Evolutionary conservation across 2,797 vertebrate genomes (phyloP), one percentile per base, ranked within the genome.

Genomic region (Lacerta viridis): DNA sequence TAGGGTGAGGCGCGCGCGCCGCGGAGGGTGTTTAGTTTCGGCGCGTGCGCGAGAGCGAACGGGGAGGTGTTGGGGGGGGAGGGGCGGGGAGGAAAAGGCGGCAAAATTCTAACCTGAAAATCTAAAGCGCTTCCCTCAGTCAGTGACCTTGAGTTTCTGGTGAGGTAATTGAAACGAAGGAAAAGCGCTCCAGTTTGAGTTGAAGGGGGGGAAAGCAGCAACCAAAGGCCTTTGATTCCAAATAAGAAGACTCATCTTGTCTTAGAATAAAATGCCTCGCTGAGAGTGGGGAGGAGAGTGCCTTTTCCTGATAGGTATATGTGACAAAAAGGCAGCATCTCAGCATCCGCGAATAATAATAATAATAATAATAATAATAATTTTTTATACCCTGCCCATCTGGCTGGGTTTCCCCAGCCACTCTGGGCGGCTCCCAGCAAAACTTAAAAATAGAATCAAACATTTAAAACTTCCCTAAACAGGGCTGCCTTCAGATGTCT

Each of bases 141-240:
- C 2, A 23, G 13, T 25, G n/a, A 8, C 55, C 55, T 61, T 36
- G 2, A 2, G 20, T n/a, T 33, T n/a, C 27, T 8, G 2, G 1
- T 55, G 69, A 85, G 23, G 55, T n/a, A 15, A 6, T 8, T 27
- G 18, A 55, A 55, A 55, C 3, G 11, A 13, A 55, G 13, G 29
- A 64, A 36, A 17, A 55, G 71, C 5, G n/a, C 68, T 39, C 3
- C 64, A 11, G 23, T 27, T 41, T 55, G 20, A 59, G 43, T 2
- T 4, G 1, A 10, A 13, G 23, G 25, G 20, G 3, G 0, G 0
- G 4, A n/a, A 29, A 72, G 13, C 8, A 6, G 25, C 66, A 72
- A 17, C 11, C 13, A 6, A 33, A 36, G 7, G 29, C 36, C 33
- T 20, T 1, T 75, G 72, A 55, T 55, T 55, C 3, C 3, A 55